phyloP scores from a whole-genome alignment of 2,888 invertebrate genomes.

The Fragum sueziense region DNA sequence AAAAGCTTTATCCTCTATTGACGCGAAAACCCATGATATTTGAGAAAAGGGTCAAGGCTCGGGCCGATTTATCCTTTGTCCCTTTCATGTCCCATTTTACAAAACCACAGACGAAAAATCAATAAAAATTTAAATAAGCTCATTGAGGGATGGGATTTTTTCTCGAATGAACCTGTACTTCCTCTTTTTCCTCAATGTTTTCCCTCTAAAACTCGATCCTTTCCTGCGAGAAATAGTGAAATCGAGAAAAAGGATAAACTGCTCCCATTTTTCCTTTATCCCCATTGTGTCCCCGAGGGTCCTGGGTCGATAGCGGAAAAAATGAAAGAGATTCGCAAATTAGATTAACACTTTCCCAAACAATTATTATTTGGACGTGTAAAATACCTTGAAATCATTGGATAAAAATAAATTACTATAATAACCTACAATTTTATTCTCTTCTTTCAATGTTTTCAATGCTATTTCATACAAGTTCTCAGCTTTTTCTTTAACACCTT shows the following conservation, averaged over 20 bases:
- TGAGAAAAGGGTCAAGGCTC: no score
- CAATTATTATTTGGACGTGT: neutral
- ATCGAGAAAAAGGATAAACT: neutral
- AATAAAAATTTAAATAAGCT: no score
- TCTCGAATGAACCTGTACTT: no score
- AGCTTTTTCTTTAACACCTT: neutral
- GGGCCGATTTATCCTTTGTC: no score
- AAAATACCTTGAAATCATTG: neutral
- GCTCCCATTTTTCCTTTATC: neutral
- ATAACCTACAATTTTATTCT: neutral
- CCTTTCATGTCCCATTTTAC: no score
- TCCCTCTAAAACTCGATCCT: no score
- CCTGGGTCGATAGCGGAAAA: neutral
- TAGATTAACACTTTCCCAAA: neutral
- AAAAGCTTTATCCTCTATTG: no score
- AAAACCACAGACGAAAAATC: no score
- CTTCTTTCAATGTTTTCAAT: neutral
- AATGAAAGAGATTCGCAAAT: neutral
- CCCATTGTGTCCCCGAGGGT: conserved; percentile 10
- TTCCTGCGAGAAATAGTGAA: no score
- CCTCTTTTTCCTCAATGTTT: no score
- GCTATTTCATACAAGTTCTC: neutral
- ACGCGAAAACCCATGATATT: no score
- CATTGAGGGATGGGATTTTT: no score
- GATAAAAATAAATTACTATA: neutral